Base-by-base conservation (phyloP, 2,113 vertebrate species). In the Struthidea cinerea region DNA sequence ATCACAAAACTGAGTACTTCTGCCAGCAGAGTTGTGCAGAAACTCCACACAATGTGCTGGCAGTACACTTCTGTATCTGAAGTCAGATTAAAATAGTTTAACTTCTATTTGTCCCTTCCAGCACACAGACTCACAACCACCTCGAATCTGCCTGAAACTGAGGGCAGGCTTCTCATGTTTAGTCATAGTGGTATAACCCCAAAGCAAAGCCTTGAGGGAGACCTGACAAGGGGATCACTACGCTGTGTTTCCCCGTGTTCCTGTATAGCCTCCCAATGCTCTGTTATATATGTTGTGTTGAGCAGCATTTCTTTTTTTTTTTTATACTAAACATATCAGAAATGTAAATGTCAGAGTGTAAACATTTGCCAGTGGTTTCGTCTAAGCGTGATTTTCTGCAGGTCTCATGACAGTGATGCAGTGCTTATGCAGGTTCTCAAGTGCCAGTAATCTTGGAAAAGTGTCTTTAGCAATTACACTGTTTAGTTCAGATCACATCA, bases 221-320 rank as follows among this genome's bases (percentile, higher is more conserved):
- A 75, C 24, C 5, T 56, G 56, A 60, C 20, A 35, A 57, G 23
- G 10, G 5, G 1, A 61, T 81, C 19, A 37, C n/a, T 41, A 14
- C 1, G 0, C 23, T 81, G 28, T 49, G 16, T 22, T 65, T 69
- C 26, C 14, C 16, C 0, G 0, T 4, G 1, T 24, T 86, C 27
- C 46, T 68, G 5, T 74, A 61, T 15, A 52, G 60, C 24, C 13
- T 88, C 13, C 16, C 9, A 61, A n/a, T 47, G 24, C 10, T 63
- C 44, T 75, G 21, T 82, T 27, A 75, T 41, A 28, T 9, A 57
- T 7, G 35, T 16, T 30, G 35, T 7, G 8, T 6, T 33, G 33
- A 44, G 46, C 20, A 30, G 41, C 56, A 55, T 49, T 90, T 17
- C 19, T 52, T 5, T 83, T 86, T 27, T 47, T 52, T 37, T 77